Conservation (phyloP, 2,797 vertebrate genomes). For the Neostethus bicornis region DNA sequence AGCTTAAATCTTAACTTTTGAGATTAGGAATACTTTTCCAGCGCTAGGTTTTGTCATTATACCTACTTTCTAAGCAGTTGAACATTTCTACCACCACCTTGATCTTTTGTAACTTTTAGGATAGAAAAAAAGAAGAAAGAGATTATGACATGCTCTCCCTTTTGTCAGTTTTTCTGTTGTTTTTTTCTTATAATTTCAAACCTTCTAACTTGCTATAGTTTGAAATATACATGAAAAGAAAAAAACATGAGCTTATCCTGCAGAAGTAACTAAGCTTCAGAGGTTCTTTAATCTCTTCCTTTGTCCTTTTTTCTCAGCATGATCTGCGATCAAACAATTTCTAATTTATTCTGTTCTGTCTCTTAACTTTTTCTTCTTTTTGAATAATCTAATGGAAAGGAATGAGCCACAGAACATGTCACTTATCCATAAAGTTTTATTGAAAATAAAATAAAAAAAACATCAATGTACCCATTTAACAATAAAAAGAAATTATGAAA, state of each 20-base stretch:
- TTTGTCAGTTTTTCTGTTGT: no score
- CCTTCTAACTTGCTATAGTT: no score
- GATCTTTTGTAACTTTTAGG: no score
- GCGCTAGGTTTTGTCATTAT: not conserved
- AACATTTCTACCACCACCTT: no score
- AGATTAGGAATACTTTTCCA: not conserved
- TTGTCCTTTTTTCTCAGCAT: not conserved
- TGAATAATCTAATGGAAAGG: slow-evolving; percentile 6
- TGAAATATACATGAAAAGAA: no score
- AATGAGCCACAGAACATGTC: slow-evolving; percentile 32
- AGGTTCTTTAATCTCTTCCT: no score
- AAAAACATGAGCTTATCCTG: no score
- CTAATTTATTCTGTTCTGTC: not conserved
- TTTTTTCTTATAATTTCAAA: not conserved
- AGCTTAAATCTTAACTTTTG: not conserved
- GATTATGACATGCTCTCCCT: no score
- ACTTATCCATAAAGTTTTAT: slow-evolving; percentile 76
- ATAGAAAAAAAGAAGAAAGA: no score
- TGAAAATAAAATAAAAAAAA: slow-evolving; percentile 71
- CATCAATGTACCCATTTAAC: slow-evolving; percentile 79
- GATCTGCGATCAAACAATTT: not conserved
- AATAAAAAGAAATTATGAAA: slow-evolving; percentile 74
- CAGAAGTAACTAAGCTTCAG: no score
- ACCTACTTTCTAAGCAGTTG: not conserved
- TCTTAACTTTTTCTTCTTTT: not conserved